Percentiles rank a stretch among this genome's conserved stretches.
These are phyloP conservation scores for Cremastinae sp. DNA, from an alignment of 2,888 invertebrate genomes.

Conservation along the genomic window DNA sequence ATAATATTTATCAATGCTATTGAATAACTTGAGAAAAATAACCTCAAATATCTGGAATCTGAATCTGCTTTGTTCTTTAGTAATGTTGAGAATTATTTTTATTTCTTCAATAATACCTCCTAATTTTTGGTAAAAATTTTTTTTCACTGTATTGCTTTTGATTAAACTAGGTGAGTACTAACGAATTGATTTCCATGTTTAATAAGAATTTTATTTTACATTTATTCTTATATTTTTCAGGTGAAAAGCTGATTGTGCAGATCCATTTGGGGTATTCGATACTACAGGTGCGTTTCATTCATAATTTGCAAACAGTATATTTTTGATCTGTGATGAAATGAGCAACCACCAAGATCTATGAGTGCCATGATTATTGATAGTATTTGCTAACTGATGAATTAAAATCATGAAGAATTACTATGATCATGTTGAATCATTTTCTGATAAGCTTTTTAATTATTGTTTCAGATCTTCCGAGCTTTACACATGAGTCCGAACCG, in stretches of 20 bases:
- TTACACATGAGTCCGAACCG: not conserved
- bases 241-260: no score
- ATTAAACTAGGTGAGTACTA: not conserved
- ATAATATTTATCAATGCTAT: no score
- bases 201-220: no score
- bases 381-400: slow-evolving; percentile 67
- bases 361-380: slow-evolving; percentile 66
- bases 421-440: not conserved
- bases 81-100: slow-evolving; percentile 39
- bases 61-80: slow-evolving; percentile 55
- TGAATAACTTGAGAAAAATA: no score
- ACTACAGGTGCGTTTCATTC: no score
- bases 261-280: no score
- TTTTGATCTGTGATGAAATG: slow-evolving; percentile 63
- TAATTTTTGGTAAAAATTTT: not conserved
- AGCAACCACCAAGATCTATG: slow-evolving; percentile 68
- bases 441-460: slow-evolving; percentile 1
- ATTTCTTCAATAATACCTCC: not conserved
- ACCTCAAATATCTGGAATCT: slow-evolving; percentile 7
- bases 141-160: not conserved
- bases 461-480: slow-evolving; percentile 21
- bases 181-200: no score
- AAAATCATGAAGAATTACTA: not conserved
- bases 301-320: no score
- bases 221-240: no score